phyloP scores from a whole-genome alignment of 1,140 invertebrate species.

The Sesamia nonagrioides region DNA sequence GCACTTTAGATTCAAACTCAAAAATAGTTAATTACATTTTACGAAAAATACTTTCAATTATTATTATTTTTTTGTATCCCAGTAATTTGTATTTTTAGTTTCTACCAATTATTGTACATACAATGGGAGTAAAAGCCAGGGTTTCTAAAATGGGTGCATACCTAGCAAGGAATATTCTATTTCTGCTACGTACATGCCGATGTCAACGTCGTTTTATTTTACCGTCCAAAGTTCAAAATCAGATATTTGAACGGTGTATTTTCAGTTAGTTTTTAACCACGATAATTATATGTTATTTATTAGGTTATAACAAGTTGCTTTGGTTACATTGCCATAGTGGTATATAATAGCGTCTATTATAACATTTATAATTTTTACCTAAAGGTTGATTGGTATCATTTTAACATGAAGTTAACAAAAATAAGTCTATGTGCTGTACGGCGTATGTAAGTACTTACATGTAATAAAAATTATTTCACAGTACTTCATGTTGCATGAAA shows the following conservation, averaged over 20 bases:
- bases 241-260: neutral
- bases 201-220: neutral
- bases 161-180: neutral
- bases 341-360: no score
- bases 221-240: constrained; percentile 17
- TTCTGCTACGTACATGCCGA: neutral
- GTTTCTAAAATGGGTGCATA: neutral
- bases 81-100: neutral
- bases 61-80: neutral
- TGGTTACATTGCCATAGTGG: no score
- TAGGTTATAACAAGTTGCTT: no score
- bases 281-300: neutral
- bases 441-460: neutral
- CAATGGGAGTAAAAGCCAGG: neutral
- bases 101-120: neutral
- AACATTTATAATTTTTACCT: no score
- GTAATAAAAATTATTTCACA: no score
- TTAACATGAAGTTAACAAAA: neutral
- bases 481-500: no score
- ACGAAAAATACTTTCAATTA: no score
- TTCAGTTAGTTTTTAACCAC: neutral
- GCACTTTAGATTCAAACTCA: no score
- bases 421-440: neutral
- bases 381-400: no score
- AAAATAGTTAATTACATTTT: no score